phyloP scores from a whole-genome alignment of 2,797 vertebrate genomes.

The Myioborus melanocephalus region DNA sequence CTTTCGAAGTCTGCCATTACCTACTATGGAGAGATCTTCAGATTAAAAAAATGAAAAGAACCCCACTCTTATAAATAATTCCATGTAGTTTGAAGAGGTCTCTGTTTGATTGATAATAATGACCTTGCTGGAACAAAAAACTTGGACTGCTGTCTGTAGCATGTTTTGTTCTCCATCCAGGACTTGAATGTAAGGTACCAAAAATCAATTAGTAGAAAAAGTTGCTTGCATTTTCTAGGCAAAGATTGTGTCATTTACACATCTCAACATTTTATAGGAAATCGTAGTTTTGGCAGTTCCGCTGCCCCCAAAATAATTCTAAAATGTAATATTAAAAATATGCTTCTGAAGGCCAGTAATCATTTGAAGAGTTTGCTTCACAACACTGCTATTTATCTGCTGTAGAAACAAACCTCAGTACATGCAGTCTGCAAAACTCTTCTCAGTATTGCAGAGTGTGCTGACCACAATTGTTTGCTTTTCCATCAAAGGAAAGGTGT shows the following conservation, averaged over 20 bases:
- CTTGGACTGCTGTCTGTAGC: background rate
- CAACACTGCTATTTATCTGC: background rate
- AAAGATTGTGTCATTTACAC: background rate
- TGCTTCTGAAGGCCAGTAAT: background rate
- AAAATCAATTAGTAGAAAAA: background rate
- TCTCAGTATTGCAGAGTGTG: background rate
- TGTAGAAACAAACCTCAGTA: background rate
- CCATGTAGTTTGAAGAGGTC: background rate
- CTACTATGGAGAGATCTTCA: background rate
- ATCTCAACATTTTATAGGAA: background rate
- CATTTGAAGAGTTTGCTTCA: background rate
- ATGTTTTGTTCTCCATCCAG: background rate
- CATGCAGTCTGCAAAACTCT: background rate
- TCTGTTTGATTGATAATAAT: background rate
- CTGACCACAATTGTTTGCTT: background rate
- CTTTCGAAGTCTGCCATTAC: background rate
- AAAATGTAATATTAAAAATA: background rate
- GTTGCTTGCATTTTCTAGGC: background rate
- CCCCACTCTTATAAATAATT: background rate
- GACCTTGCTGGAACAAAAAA: background rate
- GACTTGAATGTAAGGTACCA: rapidly evolving
- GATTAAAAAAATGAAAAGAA: background rate
- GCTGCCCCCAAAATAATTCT: background rate
- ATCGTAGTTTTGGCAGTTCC: background rate
- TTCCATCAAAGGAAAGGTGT: background rate